Evolutionary conservation across 2,113 vertebrate genomes (phyloP).

Genomic region (Sinocyclocheilus anophthalmus): DNA sequence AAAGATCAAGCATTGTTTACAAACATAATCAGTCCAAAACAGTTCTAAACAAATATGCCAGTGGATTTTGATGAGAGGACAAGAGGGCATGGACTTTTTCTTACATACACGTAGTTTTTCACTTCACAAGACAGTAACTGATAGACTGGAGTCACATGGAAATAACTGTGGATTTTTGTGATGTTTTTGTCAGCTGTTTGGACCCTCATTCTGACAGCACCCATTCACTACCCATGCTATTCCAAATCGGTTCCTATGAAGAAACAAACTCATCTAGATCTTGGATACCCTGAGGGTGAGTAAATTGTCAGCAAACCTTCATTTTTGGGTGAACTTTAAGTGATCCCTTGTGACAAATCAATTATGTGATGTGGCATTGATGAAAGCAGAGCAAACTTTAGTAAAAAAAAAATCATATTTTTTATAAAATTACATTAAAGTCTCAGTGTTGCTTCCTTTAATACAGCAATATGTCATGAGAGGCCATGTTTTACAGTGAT

Average conservation of each 20-base stretch:
- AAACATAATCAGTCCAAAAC: not conserved
- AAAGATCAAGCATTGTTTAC: not conserved
- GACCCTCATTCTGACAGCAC: not conserved
- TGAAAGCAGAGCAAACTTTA: not conserved
- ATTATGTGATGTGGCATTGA: conserved; percentile 17
- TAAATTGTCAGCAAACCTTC: no score
- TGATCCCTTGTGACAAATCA: not conserved
- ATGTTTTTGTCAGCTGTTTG: not conserved
- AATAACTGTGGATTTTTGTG: no score
- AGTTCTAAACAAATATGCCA: no score
- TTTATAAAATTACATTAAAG: not conserved
- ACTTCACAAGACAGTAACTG: not conserved
- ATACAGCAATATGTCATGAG: not conserved
- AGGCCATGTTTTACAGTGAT: not conserved
- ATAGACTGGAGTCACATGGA: not conserved
- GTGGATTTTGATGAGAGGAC: no score
- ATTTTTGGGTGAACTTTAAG: not conserved
- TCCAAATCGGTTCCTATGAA: not conserved
- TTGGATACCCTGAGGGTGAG: not conserved
- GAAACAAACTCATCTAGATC: not conserved
- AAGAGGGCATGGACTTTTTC: not conserved
- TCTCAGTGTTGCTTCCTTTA: not conserved
- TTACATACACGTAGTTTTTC: not conserved
- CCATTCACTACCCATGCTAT: not conserved
- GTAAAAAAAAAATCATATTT: not conserved